Evolutionary conservation across 2,113 vertebrate species (phyloP).

Genomic region (Recurvirostra avosetta): DNA sequence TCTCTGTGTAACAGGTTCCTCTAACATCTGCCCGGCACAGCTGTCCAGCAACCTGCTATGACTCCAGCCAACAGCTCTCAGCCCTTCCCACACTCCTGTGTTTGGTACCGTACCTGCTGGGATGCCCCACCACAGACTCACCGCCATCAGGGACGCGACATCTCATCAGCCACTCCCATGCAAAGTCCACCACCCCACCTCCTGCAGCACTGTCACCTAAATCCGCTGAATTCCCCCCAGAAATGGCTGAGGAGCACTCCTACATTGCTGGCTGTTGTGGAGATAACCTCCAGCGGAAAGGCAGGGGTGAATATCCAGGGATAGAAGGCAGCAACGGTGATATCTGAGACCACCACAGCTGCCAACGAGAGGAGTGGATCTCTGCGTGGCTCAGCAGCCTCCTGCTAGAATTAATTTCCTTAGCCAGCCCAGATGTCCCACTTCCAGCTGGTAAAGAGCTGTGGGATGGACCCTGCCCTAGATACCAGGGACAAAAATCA

Average conservation of each 20-base stretch:
- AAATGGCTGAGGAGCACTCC: not conserved
- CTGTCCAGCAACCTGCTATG: not conserved
- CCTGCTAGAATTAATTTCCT: not conserved
- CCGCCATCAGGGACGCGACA: not conserved
- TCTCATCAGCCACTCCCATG: not conserved
- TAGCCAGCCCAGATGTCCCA: not conserved
- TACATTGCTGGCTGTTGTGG: not conserved
- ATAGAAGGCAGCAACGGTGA: not conserved
- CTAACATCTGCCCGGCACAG: not conserved
- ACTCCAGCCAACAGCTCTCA: not conserved
- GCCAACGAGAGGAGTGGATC: not conserved
- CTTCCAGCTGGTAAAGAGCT: not conserved
- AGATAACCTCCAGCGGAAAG: not conserved
- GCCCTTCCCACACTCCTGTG: not conserved
- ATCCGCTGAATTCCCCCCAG: not conserved
- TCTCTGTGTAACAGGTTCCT: not conserved
- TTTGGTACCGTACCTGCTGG: not conserved
- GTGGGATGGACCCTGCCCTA: not conserved
- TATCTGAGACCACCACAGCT: not conserved
- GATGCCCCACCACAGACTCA: not conserved
- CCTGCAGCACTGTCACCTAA: not conserved
- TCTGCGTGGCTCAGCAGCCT: not conserved
- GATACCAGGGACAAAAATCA: not conserved
- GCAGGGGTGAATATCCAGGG: rapidly evolving
- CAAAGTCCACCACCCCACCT: not conserved